phyloP scores from a whole-genome alignment of 2,113 vertebrate species.

The Bungarus multicinctus region DNA sequence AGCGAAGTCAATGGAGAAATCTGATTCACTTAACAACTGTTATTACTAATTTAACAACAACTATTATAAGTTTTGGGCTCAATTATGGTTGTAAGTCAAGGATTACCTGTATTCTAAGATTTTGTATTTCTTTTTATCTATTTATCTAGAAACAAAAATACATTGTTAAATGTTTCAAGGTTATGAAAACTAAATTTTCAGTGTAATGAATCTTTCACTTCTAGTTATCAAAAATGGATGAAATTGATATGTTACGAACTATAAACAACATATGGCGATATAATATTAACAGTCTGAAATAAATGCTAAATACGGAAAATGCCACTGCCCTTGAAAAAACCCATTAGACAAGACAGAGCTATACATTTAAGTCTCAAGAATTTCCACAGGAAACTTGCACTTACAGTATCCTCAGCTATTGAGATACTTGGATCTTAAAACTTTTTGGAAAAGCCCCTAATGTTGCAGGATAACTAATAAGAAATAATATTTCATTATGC shows the following conservation, averaged over 20 bases:
- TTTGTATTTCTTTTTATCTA: background rate
- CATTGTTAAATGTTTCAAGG: background rate
- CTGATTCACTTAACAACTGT: too few species aligned
- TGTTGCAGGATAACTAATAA: background rate
- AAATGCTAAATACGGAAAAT: background rate
- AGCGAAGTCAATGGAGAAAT: too few species aligned
- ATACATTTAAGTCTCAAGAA: background rate
- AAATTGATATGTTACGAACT: background rate
- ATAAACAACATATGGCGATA: background rate
- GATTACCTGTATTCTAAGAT: background rate
- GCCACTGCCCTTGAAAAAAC: background rate
- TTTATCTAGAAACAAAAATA: conserved; percentile 5
- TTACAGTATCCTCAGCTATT: background rate
- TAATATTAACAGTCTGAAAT: background rate
- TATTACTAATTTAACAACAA: too few species aligned
- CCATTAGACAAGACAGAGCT: conserved; percentile 18
- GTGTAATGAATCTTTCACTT: background rate
- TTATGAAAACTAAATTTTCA: background rate
- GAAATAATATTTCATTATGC: background rate
- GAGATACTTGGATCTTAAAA: background rate
- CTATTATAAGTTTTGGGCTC: background rate
- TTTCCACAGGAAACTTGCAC: background rate
- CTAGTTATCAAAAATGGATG: background rate
- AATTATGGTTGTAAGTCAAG: background rate
- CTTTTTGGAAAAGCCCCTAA: background rate